These are phyloP conservation scores for Noctua janthe DNA, from an alignment of 2,888 invertebrate species.

Conservation along the genomic window DNA sequence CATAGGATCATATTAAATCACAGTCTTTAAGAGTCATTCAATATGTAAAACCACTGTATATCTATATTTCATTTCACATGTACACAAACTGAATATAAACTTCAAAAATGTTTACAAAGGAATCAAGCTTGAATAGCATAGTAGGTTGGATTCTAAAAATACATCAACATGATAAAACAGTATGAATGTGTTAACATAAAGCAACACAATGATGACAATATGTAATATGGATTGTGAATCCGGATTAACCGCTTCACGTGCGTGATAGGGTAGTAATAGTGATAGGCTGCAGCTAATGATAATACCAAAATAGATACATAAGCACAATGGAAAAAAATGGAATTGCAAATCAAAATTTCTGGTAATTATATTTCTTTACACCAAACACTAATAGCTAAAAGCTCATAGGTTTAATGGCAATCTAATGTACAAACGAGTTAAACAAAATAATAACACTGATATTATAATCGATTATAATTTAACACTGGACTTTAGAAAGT, in stretches of 20 bases:
- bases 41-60: conserved; percentile 69
- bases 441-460: conserved; percentile 53
- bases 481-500: conserved; percentile 72
- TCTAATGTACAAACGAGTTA: conserved; percentile 10
- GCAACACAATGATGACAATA: conserved; percentile 85
- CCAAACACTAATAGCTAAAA: not conserved
- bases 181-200: conserved; percentile 85
- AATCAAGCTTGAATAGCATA: conserved; percentile 83
- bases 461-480: conserved; percentile 50
- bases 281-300: conserved; percentile 63
- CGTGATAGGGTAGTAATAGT: conserved; percentile 67
- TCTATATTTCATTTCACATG: conserved; percentile 65
- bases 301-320: conserved; percentile 66
- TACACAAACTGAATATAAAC: conserved; percentile 69
- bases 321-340: conserved; percentile 51
- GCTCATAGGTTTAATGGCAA: conserved; percentile 3
- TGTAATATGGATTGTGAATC: conserved; percentile 81
- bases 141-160: conserved; percentile 87
- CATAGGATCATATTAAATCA: conserved; percentile 79
- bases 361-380: not conserved
- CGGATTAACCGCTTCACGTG: conserved; percentile 80
- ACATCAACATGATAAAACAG: conserved; percentile 87
- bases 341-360: conserved; percentile 36
- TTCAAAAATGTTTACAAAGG: conserved; percentile 83
- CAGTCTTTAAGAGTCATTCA: conserved; percentile 65